phyloP scores from a whole-genome alignment of 53 echinoderm and acorn worm species.

The Actinopyga echinites region DNA sequence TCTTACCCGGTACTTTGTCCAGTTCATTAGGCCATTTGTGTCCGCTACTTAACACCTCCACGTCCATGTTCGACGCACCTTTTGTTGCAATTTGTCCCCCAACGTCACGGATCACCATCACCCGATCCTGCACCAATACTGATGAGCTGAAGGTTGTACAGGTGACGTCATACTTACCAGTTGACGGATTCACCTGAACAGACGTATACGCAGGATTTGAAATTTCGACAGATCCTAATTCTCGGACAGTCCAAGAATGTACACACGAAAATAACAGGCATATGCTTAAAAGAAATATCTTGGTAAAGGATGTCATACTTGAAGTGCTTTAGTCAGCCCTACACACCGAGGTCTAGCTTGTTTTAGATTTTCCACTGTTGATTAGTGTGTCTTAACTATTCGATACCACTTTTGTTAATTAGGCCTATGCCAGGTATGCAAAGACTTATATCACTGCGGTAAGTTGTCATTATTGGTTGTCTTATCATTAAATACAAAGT shows the following conservation, averaged over 20 bases:
- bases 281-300: no score
- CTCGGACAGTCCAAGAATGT: slow-evolving; percentile 57
- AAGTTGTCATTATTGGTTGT: no score
- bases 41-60: slow-evolving; percentile 39
- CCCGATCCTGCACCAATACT: not conserved
- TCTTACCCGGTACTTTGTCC: slow-evolving; percentile 71
- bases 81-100: slow-evolving; percentile 32
- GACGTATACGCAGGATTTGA: slow-evolving; percentile 64
- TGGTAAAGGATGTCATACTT: no score
- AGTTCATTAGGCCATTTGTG: slow-evolving; percentile 77
- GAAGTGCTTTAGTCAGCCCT: no score
- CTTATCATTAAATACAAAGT: no score
- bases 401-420: no score
- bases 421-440: no score
- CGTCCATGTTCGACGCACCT: slow-evolving; percentile 32
- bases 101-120: slow-evolving; percentile 64
- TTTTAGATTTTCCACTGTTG: no score
- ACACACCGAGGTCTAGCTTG: no score
- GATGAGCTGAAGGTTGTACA: slow-evolving; percentile 1
- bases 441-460: no score
- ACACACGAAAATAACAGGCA: no score
- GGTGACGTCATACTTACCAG: slow-evolving; percentile 52
- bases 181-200: slow-evolving; percentile 51
- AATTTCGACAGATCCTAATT: slow-evolving; percentile 61
- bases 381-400: no score